Evolutionary conservation across 2,113 vertebrate species (phyloP), one percentile per base, ranked within the genome.

Genomic region (Chaetorhynchus papuensis): DNA sequence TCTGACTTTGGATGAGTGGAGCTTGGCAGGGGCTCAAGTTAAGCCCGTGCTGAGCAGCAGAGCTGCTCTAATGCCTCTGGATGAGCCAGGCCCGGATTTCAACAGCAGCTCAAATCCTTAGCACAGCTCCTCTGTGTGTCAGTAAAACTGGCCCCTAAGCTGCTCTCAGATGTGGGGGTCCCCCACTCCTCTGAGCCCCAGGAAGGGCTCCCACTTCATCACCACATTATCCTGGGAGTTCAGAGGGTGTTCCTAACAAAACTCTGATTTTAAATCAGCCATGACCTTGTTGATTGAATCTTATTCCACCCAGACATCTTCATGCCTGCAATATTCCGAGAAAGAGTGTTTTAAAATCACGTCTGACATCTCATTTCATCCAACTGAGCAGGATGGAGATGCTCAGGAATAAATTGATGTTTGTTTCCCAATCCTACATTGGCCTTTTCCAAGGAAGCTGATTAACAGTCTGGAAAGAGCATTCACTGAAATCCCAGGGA

Each of bases 401-500:
- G 47, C 64, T 91, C 26, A 66, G 83, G 82, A 86, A 90, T 89
- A 93, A 96, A 78, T 0, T 84, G n/a, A n/a, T 70, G 56, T 49
- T 96, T 95, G 66, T 78, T 93, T 96, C 87, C 84, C 57, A 90
- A 47, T 92, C 91, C 90, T 80, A n/a, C 52, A 45, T 66, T 2
- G 0, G 42, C 76, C 42, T 82, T 66, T 90, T 89, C 71, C 89
- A 86, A 82, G 94, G 52, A 26, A 95, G 81, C 72, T 37, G 90
- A 95, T 96, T 71, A 95, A 96, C 56, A 41, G 72, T 92, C 89
- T 96, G 92, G 92, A 93, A 94, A 92, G 3, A 77, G 63, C 91
- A 50, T 45, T 45, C 6, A 9, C 74, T 70, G 80, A 86, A 78
- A 91, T 93, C 90, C 91, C 4, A 1, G 84, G 72, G 91, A 56